A percentile compares a stretch with the other conserved stretches of the same genome.
phyloP scores from a whole-genome alignment of 2,888 invertebrate genomes.

The Ptychoptera albimana region DNA sequence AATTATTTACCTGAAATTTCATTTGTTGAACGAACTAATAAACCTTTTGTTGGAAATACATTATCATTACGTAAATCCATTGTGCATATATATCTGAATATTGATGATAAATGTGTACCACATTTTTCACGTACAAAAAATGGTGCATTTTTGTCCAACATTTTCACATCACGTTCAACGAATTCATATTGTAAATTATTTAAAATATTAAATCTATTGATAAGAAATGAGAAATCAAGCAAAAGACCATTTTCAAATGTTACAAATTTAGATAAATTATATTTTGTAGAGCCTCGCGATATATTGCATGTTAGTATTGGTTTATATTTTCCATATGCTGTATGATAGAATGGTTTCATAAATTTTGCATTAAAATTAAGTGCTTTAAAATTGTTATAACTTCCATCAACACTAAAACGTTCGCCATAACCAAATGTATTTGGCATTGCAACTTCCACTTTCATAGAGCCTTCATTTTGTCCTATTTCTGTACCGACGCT shows the following conservation, averaged over 20 bases:
- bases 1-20: conserved; percentile 53
- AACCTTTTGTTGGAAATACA: conserved; percentile 64
- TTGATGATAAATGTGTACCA: conserved; percentile 81
- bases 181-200: conserved; percentile 85
- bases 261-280: conserved; percentile 69
- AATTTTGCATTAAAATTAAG: conserved; percentile 66
- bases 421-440: conserved; percentile 85
- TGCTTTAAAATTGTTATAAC: conserved; percentile 67
- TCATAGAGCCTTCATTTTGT: conserved; percentile 77
- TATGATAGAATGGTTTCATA: conserved; percentile 69
- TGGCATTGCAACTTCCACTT: conserved; percentile 49
- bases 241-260: conserved; percentile 62
- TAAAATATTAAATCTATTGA: conserved; percentile 20
- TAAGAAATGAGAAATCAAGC: conserved; percentile 51
- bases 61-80: conserved; percentile 65
- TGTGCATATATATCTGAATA: conserved; percentile 61
- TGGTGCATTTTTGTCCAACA: conserved; percentile 54
- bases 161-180: conserved; percentile 60
- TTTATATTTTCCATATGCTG: conserved; percentile 33
- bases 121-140: conserved; percentile 70
- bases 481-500: conserved; percentile 77
- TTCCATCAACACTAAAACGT: conserved; percentile 63
- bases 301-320: conserved; percentile 50
- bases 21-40: conserved; percentile 52
- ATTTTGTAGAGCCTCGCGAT: conserved; percentile 53